Percentiles rank a stretch among this genome's conserved stretches.
phyloP scores from a whole-genome alignment of 92 coral and sea anemone species.

The Meandrina meandrites region DNA sequence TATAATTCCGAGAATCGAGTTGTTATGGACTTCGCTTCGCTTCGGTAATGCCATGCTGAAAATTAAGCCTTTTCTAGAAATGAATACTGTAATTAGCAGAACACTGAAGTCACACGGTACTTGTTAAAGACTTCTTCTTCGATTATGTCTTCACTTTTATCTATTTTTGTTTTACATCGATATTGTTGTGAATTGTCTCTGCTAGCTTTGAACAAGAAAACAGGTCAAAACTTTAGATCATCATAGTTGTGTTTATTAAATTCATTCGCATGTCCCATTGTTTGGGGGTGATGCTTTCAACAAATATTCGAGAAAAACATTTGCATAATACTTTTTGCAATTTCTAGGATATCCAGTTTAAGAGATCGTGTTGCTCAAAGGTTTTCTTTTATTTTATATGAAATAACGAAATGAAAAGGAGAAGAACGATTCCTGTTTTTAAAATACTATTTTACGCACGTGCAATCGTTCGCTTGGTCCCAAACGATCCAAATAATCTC shows the following conservation, averaged over 20 bases:
- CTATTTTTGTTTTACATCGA: neutral
- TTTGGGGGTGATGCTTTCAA: neutral
- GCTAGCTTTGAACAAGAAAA: neutral
- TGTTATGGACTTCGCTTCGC: neutral
- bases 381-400: neutral
- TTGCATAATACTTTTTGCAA: conserved; percentile 25
- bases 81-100: neutral
- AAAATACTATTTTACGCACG: neutral
- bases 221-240: neutral
- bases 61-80: neutral
- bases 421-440: neutral
- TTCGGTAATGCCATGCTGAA: neutral
- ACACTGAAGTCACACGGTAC: neutral
- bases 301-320: neutral
- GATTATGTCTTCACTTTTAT: neutral
- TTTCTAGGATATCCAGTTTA: neutral
- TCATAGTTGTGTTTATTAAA: conserved; percentile 1
- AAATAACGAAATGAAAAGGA: neutral
- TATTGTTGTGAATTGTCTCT: neutral
- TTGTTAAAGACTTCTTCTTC: neutral
- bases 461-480: neutral
- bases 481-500: neutral
- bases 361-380: neutral
- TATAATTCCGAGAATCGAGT: neutral
- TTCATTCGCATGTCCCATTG: conserved; percentile 11